These are phyloP conservation scores for Quadroppia sp. DNA, from an alignment of 2,888 invertebrate species.

Conservation along the genomic window DNA sequence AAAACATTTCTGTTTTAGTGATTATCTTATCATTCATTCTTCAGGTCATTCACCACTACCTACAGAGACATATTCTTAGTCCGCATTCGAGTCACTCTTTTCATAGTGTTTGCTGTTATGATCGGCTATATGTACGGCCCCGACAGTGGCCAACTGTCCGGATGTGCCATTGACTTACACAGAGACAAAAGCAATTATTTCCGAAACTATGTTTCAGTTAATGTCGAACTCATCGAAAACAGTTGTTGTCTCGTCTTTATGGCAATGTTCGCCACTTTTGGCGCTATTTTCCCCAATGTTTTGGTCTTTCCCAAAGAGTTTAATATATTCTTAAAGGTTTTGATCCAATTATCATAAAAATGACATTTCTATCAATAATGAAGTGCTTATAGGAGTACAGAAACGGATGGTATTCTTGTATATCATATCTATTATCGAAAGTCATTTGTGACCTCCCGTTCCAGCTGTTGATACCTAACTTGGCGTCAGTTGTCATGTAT, in stretches of 20 bases:
- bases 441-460: slow-evolving; percentile 75
- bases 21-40: background rate
- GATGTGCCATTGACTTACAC: background rate
- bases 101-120: background rate
- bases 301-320: slow-evolving; percentile 81
- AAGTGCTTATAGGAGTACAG: slow-evolving; percentile 72
- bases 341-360: background rate
- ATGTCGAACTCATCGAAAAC: slow-evolving; percentile 63
- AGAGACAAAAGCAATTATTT: background rate
- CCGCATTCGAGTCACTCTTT: background rate
- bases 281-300: slow-evolving; percentile 92
- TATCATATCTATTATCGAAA: slow-evolving; percentile 74
- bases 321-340: slow-evolving; percentile 61
- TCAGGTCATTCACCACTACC: background rate
- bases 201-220: background rate
- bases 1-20: background rate
- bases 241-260: slow-evolving; percentile 86
- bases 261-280: slow-evolving; percentile 80
- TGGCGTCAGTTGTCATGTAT: slow-evolving; percentile 57
- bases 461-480: slow-evolving; percentile 3
- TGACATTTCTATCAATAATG: background rate
- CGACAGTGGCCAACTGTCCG: background rate
- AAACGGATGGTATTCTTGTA: slow-evolving; percentile 82
- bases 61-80: background rate
- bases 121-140: background rate